phyloP scores from a whole-genome alignment of 2,888 invertebrate genomes.

The Andrena dorsata region DNA sequence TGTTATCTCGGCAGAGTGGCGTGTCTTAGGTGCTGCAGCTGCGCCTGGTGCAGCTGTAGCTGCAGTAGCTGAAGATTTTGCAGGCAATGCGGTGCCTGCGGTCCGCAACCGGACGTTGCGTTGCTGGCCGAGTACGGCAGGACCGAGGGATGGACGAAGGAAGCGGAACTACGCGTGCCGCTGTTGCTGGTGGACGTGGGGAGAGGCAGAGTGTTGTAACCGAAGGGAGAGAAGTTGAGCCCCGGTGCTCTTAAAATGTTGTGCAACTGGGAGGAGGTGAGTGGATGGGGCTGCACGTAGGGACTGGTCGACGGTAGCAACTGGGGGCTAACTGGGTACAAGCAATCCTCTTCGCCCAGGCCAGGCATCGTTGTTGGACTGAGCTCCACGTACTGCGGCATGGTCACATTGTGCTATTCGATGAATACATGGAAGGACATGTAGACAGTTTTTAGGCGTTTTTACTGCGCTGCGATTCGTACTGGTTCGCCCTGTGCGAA shows the following conservation, averaged over 20 bases:
- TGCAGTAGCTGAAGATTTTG: conserved; percentile 76
- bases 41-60: conserved; percentile 75
- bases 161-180: conserved; percentile 50
- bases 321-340: conserved; percentile 83
- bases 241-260: conserved; percentile 72
- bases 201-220: conserved; percentile 36
- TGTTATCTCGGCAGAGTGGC: conserved; percentile 82
- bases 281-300: conserved; percentile 81
- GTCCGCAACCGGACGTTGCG: conserved; percentile 50
- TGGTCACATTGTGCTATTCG: conserved; percentile 82
- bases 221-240: conserved; percentile 52
- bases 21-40: conserved; percentile 79
- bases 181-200: conserved; percentile 10
- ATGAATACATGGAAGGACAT: conserved; percentile 73
- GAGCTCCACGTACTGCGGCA: conserved; percentile 82
- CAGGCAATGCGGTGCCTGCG: conserved; percentile 71
- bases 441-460: conserved; percentile 57
- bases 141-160: conserved; percentile 72
- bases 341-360: conserved; percentile 82
- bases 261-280: conserved; percentile 80
- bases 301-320: conserved; percentile 80
- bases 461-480: conserved; percentile 15
- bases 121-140: conserved; percentile 59
- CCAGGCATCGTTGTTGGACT: conserved; percentile 78
- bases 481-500: conserved; percentile 38